Conservation (phyloP, 2,797 vertebrate genomes). For the Heterohyrax brucei region DNA sequence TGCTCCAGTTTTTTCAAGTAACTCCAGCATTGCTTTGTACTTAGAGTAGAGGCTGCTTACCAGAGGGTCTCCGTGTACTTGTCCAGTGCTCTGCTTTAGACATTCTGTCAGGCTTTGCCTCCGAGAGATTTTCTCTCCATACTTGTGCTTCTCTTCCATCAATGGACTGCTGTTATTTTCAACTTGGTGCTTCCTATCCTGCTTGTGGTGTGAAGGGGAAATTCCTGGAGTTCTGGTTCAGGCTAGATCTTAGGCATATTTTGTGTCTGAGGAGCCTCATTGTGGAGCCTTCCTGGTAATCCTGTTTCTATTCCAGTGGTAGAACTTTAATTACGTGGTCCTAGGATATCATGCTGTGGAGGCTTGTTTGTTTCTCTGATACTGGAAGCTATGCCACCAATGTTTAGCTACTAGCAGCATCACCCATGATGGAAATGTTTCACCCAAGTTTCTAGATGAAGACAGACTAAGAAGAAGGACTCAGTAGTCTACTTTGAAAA, state of each 20-base stretch:
- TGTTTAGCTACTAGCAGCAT: too few species aligned
- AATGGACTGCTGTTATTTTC: not conserved
- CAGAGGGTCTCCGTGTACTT: not conserved
- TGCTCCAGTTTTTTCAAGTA: not conserved
- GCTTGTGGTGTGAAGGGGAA: not conserved
- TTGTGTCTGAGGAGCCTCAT: not conserved
- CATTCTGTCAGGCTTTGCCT: not conserved
- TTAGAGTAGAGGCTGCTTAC: not conserved
- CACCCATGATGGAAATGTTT: too few species aligned
- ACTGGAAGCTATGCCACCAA: too few species aligned
- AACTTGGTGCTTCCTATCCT: conserved; percentile 30
- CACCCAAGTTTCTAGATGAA: too few species aligned
- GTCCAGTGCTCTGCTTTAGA: not conserved
- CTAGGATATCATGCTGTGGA: not conserved
- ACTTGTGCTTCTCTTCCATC: not conserved
- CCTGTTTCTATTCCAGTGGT: not conserved
- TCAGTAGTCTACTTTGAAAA: too few species aligned
- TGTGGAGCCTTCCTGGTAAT: not conserved
- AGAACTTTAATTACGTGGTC: not conserved
- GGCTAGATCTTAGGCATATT: not conserved
- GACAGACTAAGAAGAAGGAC: too few species aligned
- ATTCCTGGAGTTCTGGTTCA: not conserved
- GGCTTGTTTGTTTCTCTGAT: too few species aligned
- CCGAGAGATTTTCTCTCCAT: not conserved
- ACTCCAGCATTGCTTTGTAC: not conserved